Conservation (phyloP, 2,113 vertebrate species). For the Forbesichthys papilliferus region DNA sequence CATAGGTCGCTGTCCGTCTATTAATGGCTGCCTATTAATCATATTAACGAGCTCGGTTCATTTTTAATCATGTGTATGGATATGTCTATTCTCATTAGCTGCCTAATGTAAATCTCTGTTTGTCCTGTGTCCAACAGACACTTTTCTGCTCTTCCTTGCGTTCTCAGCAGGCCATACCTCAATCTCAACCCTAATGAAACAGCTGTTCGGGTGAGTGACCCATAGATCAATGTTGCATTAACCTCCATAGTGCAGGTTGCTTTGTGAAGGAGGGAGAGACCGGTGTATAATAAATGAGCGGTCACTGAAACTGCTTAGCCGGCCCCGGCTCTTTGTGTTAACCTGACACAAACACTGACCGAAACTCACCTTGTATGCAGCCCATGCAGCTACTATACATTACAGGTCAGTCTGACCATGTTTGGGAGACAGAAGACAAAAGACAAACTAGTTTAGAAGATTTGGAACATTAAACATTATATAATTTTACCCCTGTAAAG, state of each 20-base stretch:
- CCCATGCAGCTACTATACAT: neutral
- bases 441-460: no score
- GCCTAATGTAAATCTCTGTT: neutral
- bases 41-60: neutral
- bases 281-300: conserved; percentile 44
- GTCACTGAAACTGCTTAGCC: conserved; percentile 24
- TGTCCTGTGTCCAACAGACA: neutral
- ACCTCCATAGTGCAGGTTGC: conserved; percentile 24
- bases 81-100: neutral
- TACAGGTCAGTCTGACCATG: neutral
- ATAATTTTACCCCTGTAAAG: no score
- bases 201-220: conserved; percentile 37
- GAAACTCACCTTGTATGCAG: neutral
- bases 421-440: no score
- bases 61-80: conserved; percentile 6
- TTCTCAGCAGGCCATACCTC: conserved; percentile 7
- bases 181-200: conserved; percentile 39
- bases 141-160: neutral
- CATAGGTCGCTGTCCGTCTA: no score
- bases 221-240: conserved; percentile 57
- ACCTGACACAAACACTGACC: neutral
- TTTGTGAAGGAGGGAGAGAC: conserved; percentile 5
- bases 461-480: no score
- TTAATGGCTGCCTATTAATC: neutral
- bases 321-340: neutral